phyloP scores from a whole-genome alignment of 2,888 invertebrate species.

The Drosophila infuscata region DNA sequence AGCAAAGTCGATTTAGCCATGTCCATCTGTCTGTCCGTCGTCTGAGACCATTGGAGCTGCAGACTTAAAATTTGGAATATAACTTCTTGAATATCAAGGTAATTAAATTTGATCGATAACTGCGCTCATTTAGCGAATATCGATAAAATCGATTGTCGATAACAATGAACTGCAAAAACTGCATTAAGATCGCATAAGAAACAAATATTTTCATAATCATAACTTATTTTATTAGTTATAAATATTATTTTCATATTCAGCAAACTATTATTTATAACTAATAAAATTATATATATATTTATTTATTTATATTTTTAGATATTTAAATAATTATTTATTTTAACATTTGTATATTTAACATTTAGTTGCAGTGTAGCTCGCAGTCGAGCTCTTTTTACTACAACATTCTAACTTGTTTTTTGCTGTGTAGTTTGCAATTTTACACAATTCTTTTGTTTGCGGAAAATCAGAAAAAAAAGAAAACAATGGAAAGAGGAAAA shows the following conservation, averaged over 20 bases:
- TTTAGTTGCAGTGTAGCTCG: background rate
- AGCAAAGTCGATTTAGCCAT: background rate
- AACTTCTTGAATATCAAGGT: background rate
- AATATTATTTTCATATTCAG: background rate
- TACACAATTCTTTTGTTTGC: slow-evolving; percentile 16
- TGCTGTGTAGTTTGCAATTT: slow-evolving; percentile 1
- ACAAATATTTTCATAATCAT: background rate
- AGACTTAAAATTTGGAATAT: background rate
- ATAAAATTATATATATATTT: no score
- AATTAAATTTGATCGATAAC: background rate
- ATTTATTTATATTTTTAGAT: background rate
- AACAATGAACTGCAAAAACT: background rate
- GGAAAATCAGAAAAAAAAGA: background rate
- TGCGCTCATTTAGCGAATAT: background rate
- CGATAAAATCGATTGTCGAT: background rate
- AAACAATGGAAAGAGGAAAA: background rate
- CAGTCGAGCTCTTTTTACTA: background rate
- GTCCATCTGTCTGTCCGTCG: background rate
- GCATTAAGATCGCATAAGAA: background rate
- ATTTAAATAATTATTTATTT: background rate
- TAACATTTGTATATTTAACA: no score
- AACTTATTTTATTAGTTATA: no score
- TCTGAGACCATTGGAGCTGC: no score
- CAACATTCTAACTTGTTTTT: background rate
- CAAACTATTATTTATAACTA: background rate